Evolutionary conservation across 1,140 invertebrate genomes (phyloP).

Genomic region (Goniozus legneri): DNA sequence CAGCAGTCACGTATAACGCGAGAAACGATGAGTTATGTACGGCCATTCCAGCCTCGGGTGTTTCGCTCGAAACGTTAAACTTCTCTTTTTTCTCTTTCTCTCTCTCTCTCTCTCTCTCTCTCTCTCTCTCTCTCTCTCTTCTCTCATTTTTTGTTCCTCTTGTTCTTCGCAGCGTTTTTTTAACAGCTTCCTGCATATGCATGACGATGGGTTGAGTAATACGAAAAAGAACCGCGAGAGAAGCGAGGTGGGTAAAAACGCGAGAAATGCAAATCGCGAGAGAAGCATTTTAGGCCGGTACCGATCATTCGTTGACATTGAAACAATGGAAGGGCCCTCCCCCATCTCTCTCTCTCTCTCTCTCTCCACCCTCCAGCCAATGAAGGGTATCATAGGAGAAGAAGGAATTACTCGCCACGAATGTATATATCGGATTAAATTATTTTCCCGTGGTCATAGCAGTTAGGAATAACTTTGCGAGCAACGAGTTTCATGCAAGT

Average conservation of each 20-base stretch:
- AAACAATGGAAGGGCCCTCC: not conserved
- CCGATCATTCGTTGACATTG: not conserved
- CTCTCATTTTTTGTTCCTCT: conserved; percentile 1
- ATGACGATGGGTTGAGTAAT: not conserved
- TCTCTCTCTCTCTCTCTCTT: conserved; percentile 3
- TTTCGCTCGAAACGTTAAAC: no score
- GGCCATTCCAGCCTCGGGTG: not conserved
- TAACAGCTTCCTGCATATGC: not conserved
- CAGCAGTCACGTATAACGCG: no score
- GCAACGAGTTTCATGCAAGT: no score
- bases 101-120: not conserved
- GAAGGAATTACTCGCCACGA: no score
- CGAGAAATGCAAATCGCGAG: not conserved
- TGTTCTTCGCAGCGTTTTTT: not conserved
- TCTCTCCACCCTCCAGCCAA: not conserved
- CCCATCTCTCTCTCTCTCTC: not conserved
- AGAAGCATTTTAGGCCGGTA: not conserved
- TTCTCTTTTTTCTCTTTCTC: not conserved
- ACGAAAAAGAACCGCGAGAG: not conserved
- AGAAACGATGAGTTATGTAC: no score
- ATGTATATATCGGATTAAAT: no score
- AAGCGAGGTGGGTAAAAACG: not conserved
- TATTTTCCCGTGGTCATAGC: no score
- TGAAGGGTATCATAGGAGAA: no score
- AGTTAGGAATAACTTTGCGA: no score